Conservation (phyloP, 2,113 vertebrate genomes). For the Dolichallabes microphthalmus region DNA sequence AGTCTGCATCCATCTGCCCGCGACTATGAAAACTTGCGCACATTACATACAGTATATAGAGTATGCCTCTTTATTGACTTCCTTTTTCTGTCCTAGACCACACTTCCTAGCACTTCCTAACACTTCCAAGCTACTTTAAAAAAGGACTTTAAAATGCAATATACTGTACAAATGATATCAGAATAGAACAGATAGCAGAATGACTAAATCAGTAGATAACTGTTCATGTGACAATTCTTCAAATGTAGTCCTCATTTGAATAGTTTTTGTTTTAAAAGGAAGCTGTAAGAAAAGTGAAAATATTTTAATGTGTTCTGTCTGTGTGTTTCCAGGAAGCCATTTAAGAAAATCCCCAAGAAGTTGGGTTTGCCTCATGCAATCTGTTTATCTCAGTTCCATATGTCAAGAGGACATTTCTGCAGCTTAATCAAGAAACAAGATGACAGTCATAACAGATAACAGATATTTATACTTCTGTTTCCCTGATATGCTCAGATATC, state of each 20-base stretch:
- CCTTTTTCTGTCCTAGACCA: background rate
- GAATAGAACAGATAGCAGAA: background rate
- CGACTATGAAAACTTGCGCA: background rate
- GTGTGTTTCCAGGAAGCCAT: constrained; percentile 14
- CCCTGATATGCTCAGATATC: too few relatives aligned
- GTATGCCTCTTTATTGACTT: background rate
- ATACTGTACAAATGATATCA: background rate
- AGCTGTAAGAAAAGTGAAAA: background rate
- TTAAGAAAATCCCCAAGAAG: constrained; percentile 12
- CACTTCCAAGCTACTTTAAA: background rate
- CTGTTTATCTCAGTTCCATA: background rate
- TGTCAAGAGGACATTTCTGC: constrained; percentile 1
- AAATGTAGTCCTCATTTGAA: background rate
- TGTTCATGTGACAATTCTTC: background rate
- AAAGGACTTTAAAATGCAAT: background rate
- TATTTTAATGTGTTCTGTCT: background rate
- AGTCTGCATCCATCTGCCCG: background rate
- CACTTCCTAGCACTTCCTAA: background rate
- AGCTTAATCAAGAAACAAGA: background rate
- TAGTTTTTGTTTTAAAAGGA: background rate
- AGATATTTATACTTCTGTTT: constrained; percentile 24
- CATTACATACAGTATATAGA: background rate
- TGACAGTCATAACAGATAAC: constrained; percentile 13
- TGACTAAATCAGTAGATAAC: too few relatives aligned
- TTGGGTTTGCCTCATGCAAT: background rate